Conservation (phyloP, 2,797 vertebrate species). For the Lateolabrax maculatus region DNA sequence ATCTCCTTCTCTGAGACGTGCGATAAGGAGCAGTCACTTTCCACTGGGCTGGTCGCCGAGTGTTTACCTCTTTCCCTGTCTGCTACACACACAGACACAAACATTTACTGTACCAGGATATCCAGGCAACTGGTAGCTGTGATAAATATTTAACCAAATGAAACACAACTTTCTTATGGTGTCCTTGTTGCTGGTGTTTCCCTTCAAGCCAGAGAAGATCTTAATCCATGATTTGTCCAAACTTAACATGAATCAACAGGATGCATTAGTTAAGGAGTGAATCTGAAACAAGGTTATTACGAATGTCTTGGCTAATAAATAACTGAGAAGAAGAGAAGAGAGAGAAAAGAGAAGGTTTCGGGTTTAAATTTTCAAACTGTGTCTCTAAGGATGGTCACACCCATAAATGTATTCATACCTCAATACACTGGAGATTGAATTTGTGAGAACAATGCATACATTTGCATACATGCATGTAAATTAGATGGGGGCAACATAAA, state of each 20-base stretch:
- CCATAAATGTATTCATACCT: background rate
- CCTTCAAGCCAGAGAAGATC: background rate
- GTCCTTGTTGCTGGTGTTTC: constrained; percentile 18
- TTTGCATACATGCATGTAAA: background rate
- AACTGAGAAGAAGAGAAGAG: too few relatives aligned
- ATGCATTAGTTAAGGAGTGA: background rate
- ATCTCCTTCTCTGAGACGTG: constrained; percentile 47
- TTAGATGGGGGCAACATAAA: background rate
- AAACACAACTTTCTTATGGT: constrained; percentile 12
- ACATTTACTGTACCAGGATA: constrained; percentile 21
- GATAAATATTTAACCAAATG: constrained; percentile 36
- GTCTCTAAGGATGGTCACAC: constrained; percentile 2
- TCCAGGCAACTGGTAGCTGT: constrained; percentile 3
- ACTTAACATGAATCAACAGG: background rate
- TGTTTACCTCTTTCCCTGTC: constrained; percentile 31
- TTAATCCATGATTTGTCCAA: constrained; percentile 2
- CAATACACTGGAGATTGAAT: background rate
- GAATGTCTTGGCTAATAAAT: constrained; percentile 7
- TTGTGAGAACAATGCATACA: background rate
- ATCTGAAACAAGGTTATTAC: background rate
- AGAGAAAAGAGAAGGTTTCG: background rate
- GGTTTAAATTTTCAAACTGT: background rate
- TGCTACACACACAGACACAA: constrained; percentile 1
- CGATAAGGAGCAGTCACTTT: constrained; percentile 63
- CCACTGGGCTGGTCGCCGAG: constrained; percentile 29